A percentile compares a stretch with the other conserved stretches of the same genome.
Conservation (phyloP, 2,113 vertebrate genomes). For the Laticauda laticaudata region DNA sequence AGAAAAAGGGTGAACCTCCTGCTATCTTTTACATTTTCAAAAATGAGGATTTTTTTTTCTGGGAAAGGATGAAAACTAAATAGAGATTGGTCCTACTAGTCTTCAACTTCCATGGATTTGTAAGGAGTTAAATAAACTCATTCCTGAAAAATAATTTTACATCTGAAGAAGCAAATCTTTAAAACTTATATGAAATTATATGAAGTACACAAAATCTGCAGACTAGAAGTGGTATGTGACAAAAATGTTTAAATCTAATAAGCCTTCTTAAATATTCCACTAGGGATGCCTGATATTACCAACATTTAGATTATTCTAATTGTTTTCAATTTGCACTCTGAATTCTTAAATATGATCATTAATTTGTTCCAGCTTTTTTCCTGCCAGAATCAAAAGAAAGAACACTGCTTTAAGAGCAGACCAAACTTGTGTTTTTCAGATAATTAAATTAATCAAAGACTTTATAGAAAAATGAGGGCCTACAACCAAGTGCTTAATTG, state of each 20-base stretch:
- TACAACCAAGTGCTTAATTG: conserved; percentile 24
- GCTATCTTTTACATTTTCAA: background rate
- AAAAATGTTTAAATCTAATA: background rate
- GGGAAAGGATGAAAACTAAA: background rate
- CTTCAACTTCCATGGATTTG: background rate
- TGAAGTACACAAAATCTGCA: background rate
- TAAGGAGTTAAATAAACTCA: background rate
- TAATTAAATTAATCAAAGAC: conserved; percentile 16
- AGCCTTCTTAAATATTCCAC: background rate
- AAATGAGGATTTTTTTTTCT: background rate
- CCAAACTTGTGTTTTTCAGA: conserved; percentile 7
- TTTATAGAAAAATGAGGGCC: background rate
- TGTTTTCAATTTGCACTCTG: background rate
- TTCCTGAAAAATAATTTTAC: background rate
- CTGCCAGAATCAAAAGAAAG: background rate
- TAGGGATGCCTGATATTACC: background rate
- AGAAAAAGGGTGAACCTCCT: background rate
- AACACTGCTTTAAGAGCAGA: conserved; percentile 9
- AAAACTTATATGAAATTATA: background rate
- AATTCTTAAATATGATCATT: background rate
- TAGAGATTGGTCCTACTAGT: background rate
- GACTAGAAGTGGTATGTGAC: background rate
- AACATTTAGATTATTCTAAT: background rate
- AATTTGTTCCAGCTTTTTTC: background rate
- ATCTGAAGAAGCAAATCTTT: background rate